Percentiles rank a stretch among this genome's conserved stretches.
Evolutionary conservation across 2,797 vertebrate genomes (phyloP).

Genomic region (Synanceia verrucosa): DNA sequence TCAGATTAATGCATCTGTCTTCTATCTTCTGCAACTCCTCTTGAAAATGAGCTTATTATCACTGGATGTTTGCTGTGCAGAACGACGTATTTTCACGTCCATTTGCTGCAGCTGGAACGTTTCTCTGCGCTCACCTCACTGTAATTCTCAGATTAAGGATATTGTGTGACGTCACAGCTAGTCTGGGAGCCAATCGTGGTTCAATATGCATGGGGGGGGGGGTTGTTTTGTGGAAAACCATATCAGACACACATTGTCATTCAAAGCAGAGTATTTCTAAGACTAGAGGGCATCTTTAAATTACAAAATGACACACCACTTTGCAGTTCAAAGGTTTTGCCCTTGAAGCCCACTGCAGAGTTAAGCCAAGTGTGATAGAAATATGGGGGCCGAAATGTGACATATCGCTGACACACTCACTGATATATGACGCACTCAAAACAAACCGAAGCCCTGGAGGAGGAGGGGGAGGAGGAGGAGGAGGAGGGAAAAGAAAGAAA

Average conservation of each 20-base stretch:
- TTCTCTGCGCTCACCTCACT: not conserved
- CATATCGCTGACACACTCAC: slow-evolving; percentile 16
- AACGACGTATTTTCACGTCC: not conserved
- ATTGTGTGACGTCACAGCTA: too few relatives aligned
- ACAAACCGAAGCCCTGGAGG: slow-evolving; percentile 11
- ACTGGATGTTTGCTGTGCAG: not conserved
- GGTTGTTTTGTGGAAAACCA: not conserved
- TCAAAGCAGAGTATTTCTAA: not conserved
- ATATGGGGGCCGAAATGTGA: slow-evolving; percentile 4
- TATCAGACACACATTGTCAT: not conserved
- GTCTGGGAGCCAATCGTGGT: not conserved
- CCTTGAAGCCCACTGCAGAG: not conserved
- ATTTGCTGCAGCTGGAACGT: not conserved
- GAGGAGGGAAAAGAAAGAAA: slow-evolving; percentile 15
- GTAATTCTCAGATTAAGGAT: not conserved
- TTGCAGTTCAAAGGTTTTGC: slow-evolving; percentile 6
- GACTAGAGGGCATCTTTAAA: not conserved
- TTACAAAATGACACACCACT: not conserved
- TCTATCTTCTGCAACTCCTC: not conserved
- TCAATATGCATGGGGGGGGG: not conserved
- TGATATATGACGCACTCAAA: slow-evolving; percentile 16
- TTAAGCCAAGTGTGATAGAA: not conserved
- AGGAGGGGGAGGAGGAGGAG: slow-evolving; percentile 1
- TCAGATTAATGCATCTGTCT: not conserved
- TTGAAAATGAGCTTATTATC: not conserved